These are phyloP conservation scores for Idaea straminata DNA, from an alignment of 2,888 invertebrate species.

Conservation along the genomic window DNA sequence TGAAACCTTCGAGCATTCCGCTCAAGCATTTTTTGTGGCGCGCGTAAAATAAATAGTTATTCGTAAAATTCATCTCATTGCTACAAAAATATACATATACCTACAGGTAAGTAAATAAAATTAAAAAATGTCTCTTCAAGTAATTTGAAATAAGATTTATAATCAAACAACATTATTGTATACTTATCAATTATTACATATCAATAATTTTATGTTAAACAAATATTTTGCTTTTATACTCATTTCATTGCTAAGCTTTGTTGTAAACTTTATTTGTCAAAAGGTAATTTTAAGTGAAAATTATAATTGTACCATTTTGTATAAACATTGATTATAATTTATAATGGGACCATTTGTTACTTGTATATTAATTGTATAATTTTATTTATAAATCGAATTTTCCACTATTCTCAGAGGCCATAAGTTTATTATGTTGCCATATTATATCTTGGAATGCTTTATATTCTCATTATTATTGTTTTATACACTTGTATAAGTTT, in stretches of 20 bases:
- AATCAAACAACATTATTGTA: neutral
- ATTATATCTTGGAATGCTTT: conserved; percentile 34
- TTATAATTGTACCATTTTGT: conserved; percentile 12
- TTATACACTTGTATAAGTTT: conserved; percentile 37
- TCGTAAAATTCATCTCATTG: too few relatives aligned
- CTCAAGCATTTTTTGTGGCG: too few relatives aligned
- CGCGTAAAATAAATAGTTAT: too few relatives aligned
- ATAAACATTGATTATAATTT: conserved; percentile 24
- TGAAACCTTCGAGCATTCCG: too few relatives aligned
- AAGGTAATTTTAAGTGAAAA: conserved; percentile 3
- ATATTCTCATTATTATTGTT: conserved; percentile 30
- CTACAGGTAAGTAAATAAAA: too few relatives aligned
- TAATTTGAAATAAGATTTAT: neutral
- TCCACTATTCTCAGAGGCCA: conserved; percentile 42
- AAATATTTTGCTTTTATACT: conserved; percentile 10
- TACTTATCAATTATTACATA: neutral
- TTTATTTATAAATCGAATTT: conserved; percentile 17
- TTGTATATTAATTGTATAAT: conserved; percentile 26
- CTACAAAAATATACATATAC: too few relatives aligned
- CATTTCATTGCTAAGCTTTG: conserved; percentile 5
- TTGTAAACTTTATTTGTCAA: conserved; percentile 9
- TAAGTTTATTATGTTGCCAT: conserved; percentile 51
- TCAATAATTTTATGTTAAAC: conserved; percentile 16
- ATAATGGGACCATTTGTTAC: conserved; percentile 51
- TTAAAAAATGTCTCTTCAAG: neutral